Conservation (phyloP, 2,888 invertebrate genomes). For the Bombyx huttoni region DNA sequence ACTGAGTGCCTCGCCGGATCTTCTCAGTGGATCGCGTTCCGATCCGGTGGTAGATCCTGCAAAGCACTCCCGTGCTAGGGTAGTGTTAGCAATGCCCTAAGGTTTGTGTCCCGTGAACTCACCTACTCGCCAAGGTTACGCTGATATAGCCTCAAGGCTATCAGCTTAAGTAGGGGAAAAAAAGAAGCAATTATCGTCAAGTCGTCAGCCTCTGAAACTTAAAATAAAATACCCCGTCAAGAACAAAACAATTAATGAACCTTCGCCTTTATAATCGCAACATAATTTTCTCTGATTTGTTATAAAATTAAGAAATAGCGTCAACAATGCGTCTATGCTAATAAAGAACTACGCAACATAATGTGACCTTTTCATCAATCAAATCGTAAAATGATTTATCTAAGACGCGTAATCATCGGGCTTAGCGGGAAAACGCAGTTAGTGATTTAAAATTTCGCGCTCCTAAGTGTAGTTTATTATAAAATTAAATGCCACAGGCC, state of each 20-base stretch:
- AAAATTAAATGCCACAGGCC: constrained; percentile 45
- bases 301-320: constrained; percentile 3
- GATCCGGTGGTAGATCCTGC: too few species aligned
- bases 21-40: too few species aligned
- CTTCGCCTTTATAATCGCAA: not conserved
- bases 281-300: not conserved
- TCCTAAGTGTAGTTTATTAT: constrained; percentile 24
- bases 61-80: too few species aligned
- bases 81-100: too few species aligned
- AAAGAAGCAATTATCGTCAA: too few species aligned
- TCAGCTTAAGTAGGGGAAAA: too few species aligned
- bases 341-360: constrained; percentile 4
- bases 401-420: not conserved
- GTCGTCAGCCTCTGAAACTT: not conserved
- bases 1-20: too few species aligned
- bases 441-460: not conserved
- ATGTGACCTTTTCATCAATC: constrained; percentile 8
- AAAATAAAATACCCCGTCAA: not conserved
- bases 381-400: constrained; percentile 2
- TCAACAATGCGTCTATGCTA: constrained; percentile 5
- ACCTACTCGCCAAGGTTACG: too few species aligned
- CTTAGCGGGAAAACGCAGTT: not conserved
- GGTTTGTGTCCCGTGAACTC: too few species aligned
- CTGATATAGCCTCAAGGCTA: too few species aligned
- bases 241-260: not conserved